A percentile compares a stretch with the other conserved stretches of the same genome.
Evolutionary conservation across 2,888 invertebrate genomes (phyloP).

Genomic region (Andrena chrysosceles): DNA sequence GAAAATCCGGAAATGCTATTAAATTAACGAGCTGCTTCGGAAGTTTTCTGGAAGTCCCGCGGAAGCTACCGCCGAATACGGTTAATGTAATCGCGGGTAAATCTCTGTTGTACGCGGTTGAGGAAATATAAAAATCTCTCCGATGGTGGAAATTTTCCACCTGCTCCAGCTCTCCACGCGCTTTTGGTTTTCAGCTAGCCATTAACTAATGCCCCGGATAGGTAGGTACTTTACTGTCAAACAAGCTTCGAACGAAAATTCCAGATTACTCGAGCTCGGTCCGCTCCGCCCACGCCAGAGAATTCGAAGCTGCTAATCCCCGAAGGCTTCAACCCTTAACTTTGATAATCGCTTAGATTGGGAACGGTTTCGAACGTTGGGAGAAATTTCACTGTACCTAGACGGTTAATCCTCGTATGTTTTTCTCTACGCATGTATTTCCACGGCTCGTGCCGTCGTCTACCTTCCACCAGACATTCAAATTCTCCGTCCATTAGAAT

Average conservation of each 20-base stretch:
- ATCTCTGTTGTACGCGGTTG: slow-evolving; percentile 10
- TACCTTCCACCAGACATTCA: not conserved
- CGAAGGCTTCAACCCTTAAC: not conserved
- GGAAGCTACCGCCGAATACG: slow-evolving; percentile 38
- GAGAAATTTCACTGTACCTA: not conserved
- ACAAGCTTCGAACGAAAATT: slow-evolving; percentile 9
- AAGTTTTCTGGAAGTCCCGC: slow-evolving; percentile 44
- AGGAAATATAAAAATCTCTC: slow-evolving; percentile 25
- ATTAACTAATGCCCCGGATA: slow-evolving; percentile 23
- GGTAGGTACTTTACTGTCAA: slow-evolving; percentile 1
- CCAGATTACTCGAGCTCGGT: not conserved
- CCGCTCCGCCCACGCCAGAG: not conserved
- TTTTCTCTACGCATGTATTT: not conserved
- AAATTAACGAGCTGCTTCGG: slow-evolving; percentile 62
- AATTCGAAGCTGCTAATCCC: slow-evolving; percentile 16
- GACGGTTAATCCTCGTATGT: not conserved
- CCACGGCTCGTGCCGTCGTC: too few species aligned
- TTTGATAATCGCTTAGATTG: slow-evolving; percentile 16
- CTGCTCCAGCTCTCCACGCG: not conserved
- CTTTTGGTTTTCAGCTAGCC: not conserved
- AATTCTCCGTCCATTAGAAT: slow-evolving; percentile 13
- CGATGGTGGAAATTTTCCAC: not conserved
- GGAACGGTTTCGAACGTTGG: not conserved
- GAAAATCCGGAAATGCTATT: slow-evolving; percentile 60
- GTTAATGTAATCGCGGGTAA: slow-evolving; percentile 43